Conservation (phyloP, 2,797 vertebrate species). For the Esox lucius region DNA sequence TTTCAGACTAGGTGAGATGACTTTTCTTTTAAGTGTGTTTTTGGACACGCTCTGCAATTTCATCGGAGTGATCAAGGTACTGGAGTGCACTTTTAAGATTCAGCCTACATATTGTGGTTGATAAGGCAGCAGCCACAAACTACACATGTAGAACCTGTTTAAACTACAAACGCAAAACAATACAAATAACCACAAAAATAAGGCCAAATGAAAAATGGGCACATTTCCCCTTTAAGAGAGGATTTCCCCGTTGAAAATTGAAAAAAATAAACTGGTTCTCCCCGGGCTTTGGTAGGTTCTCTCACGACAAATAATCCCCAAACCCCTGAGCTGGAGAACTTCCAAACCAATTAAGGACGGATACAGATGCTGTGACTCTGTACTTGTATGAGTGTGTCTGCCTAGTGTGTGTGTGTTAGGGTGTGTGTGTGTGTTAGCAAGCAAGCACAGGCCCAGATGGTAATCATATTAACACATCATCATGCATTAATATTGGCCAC, state of each 20-base stretch:
- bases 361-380: constrained; percentile 11
- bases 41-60: too few relatives aligned
- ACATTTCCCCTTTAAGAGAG: too few relatives aligned
- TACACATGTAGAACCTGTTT: not conserved
- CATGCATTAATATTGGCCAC: constrained; percentile 8
- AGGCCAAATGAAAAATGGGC: too few relatives aligned
- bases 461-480: too few relatives aligned
- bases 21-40: too few relatives aligned
- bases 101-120: not conserved
- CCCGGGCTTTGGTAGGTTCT: not conserved
- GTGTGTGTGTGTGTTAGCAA: not conserved
- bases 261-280: not conserved
- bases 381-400: not conserved
- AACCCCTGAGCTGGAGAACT: constrained; percentile 20
- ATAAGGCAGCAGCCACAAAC: not conserved
- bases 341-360: constrained; percentile 26
- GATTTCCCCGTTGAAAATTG: not conserved
- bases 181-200: not conserved
- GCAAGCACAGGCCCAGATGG: not conserved
- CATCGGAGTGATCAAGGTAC: too few relatives aligned
- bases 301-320: constrained; percentile 16
- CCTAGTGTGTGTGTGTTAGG: not conserved
- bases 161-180: not conserved
- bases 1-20: too few relatives aligned
- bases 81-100: not conserved